Base-by-base conservation (phyloP, 1,140 invertebrate genomes). In the Musca domestica region DNA sequence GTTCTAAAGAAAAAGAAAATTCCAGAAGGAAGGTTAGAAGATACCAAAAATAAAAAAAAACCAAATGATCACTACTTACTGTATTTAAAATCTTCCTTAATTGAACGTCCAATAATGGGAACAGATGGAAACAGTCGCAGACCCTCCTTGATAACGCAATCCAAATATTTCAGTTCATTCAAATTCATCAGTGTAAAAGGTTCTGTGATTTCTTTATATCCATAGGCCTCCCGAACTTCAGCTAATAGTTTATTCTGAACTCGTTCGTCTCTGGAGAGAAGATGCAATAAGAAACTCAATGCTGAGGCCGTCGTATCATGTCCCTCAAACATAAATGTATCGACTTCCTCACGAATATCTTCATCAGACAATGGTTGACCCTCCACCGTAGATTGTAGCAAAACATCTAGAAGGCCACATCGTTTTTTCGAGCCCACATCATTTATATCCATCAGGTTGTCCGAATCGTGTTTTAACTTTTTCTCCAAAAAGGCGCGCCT, bases 321-420 rank as follows among this genome's bases (percentile, higher is more conserved):
- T 3, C 92, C 92, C 84, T 89, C 90, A 80, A 92, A 92, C 87
- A 92, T 90, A 72, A 92, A 92, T 0, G 91, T 92, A 69, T 91
- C 88, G 0, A 91, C 89, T 84, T 91, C 89, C 80, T 91, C 88
- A 58, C 87, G 80, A 9, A 94, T 89, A 71, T 91, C 89, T n/a
- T 85, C 80, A 70, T 90, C 84, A 15, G 84, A 85, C 48, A 93
- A 81, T 14, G 81, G 81, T 20, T 83, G 76, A 0, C 85, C 88
- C 34, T 82, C 72, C 10, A 86, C 77, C 30, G 86, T 85, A 34
- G 87, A 84, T 71, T 90, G 82, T 1, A 95, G 81, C 7, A 95
- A 76, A 34, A 93, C 80, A 83, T 95, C 93, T 70, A 95, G 82
- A 81, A 95, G 90, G 0, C 90, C 91, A 67, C 90, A 81, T 70